Evolutionary conservation across 2,888 invertebrate genomes (phyloP).

Genomic region (Choreutis nemorana): DNA sequence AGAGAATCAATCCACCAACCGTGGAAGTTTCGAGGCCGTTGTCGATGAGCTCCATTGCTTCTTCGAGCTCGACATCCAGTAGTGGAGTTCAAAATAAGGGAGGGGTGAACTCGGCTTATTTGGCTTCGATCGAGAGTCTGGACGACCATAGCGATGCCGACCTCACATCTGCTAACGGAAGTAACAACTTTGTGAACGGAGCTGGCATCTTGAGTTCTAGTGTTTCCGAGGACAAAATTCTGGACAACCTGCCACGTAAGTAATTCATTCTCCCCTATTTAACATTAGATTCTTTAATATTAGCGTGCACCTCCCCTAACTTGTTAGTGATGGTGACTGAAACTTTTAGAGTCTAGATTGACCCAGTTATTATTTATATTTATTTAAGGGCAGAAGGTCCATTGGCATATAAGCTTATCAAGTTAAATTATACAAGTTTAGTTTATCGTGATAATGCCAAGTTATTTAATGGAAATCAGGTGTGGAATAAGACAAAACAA

Average conservation of each 20-base stretch:
- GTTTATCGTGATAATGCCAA: too few relatives aligned
- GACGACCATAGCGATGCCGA: slow-evolving; percentile 82
- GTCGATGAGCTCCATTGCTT: slow-evolving; percentile 80
- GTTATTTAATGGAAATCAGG: too few relatives aligned
- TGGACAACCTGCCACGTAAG: slow-evolving; percentile 41
- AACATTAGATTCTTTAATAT: too few relatives aligned
- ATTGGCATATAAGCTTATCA: too few relatives aligned
- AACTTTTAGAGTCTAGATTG: too few relatives aligned
- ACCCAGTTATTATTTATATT: too few relatives aligned
- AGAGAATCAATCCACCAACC: slow-evolving; percentile 59
- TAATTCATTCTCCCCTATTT: slow-evolving; percentile 10
- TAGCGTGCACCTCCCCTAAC: too few relatives aligned
- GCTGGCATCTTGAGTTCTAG: slow-evolving; percentile 34
- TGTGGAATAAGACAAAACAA: too few relatives aligned
- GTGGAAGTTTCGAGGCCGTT: slow-evolving; percentile 71
- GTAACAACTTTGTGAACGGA: slow-evolving; percentile 48
- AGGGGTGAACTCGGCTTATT: slow-evolving; percentile 76
- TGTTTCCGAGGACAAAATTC: slow-evolving; percentile 36
- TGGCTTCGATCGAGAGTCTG: slow-evolving; percentile 88
- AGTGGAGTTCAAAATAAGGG: slow-evolving; percentile 71
- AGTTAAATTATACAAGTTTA: too few relatives aligned
- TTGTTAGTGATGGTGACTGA: too few relatives aligned
- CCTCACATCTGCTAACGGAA: slow-evolving; percentile 54
- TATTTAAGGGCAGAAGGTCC: too few relatives aligned
- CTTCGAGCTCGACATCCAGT: slow-evolving; percentile 72